Base-by-base conservation (phyloP, 2,113 vertebrate species). In the Okapia johnstoni region DNA sequence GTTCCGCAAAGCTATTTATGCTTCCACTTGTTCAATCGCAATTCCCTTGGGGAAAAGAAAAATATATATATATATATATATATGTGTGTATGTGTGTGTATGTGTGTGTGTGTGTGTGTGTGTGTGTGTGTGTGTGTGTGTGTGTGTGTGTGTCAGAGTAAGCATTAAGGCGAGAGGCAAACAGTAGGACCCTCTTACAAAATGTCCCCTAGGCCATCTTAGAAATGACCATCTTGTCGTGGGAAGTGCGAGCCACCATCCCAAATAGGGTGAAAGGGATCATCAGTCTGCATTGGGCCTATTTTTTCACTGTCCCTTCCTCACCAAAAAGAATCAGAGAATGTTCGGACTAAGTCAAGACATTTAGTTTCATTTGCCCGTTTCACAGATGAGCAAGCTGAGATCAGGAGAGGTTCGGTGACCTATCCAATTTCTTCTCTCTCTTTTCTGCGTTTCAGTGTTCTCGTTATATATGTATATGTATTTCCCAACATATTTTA, bases 1-100 rank as follows among this genome's bases (percentile, higher is more conserved):
- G 97, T 85, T 96, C 87, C 17, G 79, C 96, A 85, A 43, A 98
- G 84, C 95, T 97, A 11, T 96, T 95, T 85, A 95, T 96, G 90
- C 79, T 94, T 55, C 87, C 26, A 25, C 48, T 85, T 85, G 84
- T 63, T 96, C 95, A 96, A 23, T 88, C 33, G 26, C 92, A 88
- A 89, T 63, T 95, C 84, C 66, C 84, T 36, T 63, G 60, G 25
- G 58, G 43, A 15, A 70, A 79, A 63, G 36, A 8, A 50, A 76
- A n/a, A 50, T n/a, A n/a, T n/a, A n/a, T n/a, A n/a, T n/a, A n/a
- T n/a, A n/a, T n/a, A n/a, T n/a, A n/a, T n/a, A n/a, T n/a, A n/a
- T n/a, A n/a, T n/a, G n/a, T n/a, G n/a, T n/a, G n/a, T n/a, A n/a
- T n/a, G n/a, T n/a, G n/a, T n/a, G n/a, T n/a, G n/a, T n/a, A n/a